Evolutionary conservation across 1,140 invertebrate species (phyloP).

Genomic region (Papilio helenus): DNA sequence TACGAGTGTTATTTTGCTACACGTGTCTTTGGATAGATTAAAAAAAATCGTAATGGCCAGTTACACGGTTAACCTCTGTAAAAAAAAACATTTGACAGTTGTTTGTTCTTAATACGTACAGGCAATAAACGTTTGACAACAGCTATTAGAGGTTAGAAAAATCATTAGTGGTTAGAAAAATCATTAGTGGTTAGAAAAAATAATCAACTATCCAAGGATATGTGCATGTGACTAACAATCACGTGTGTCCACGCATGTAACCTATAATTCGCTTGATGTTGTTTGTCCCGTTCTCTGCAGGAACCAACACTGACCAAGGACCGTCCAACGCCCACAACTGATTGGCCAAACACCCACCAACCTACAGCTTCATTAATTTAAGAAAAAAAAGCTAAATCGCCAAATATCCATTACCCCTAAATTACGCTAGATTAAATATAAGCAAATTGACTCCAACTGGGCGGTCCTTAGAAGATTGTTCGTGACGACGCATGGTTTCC

Average conservation of each 20-base stretch:
- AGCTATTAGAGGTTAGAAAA: background rate
- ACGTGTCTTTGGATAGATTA: slow-evolving; percentile 14
- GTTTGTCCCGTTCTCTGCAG: slow-evolving; percentile 68
- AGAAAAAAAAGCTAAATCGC: slow-evolving; percentile 26
- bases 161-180: background rate
- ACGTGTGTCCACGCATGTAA: slow-evolving; percentile 77
- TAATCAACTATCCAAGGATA: slow-evolving; percentile 39
- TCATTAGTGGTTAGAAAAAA: background rate
- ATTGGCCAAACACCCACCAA: slow-evolving; percentile 53
- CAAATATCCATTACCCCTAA: slow-evolving; percentile 13
- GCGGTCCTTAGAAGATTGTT: slow-evolving; percentile 65
- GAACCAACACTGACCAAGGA: slow-evolving; percentile 73
- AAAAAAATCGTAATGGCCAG: background rate
- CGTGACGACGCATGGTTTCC: slow-evolving; percentile 75
- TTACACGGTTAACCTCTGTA: background rate
- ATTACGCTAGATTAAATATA: slow-evolving; percentile 9
- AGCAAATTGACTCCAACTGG: slow-evolving; percentile 46
- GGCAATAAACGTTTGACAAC: background rate
- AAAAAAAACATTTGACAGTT: background rate
- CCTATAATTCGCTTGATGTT: slow-evolving; percentile 67
- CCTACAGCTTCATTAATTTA: slow-evolving; percentile 35
- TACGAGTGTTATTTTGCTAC: background rate
- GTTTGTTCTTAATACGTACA: background rate
- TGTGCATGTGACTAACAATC: slow-evolving; percentile 63
- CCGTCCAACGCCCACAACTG: slow-evolving; percentile 67